Percentiles rank a stretch among this genome's conserved stretches.
phyloP scores from a whole-genome alignment of 23 tunicate genomes.

The Trididemnum clinides region DNA sequence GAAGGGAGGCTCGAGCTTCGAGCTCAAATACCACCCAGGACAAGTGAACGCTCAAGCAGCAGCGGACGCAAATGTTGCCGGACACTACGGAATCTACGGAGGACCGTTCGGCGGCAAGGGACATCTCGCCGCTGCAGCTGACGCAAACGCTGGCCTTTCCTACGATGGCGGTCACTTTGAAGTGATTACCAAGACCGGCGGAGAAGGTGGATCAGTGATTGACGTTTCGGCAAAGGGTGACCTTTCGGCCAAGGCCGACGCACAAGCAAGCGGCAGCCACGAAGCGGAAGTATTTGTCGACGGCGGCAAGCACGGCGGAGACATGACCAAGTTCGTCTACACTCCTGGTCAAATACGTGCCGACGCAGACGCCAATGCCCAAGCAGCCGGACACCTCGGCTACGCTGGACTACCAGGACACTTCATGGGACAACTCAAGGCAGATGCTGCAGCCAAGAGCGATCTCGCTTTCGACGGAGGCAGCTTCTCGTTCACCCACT shows the following conservation, averaged over 20 bases:
- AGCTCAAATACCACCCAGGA: slow-evolving; percentile 6
- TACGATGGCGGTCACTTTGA: neutral
- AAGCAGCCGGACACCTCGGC: neutral
- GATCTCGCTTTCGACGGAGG: neutral
- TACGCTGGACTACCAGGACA: neutral
- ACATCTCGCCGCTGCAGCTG: neutral
- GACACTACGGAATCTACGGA: neutral
- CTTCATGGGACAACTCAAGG: neutral
- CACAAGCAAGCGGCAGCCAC: slow-evolving; percentile 16
- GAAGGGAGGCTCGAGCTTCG: neutral
- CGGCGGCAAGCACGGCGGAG: neutral
- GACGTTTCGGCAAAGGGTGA: slow-evolving; percentile 2
- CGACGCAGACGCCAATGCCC: neutral
- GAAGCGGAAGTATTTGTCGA: neutral
- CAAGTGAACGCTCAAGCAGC: neutral
- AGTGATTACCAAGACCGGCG: slow-evolving; percentile 21
- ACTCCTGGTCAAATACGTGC: slow-evolving; percentile 1
- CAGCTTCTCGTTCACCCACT: neutral
- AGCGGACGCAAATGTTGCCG: neutral
- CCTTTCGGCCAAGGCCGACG: slow-evolving; percentile 2
- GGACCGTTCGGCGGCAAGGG: slow-evolving; percentile 20
- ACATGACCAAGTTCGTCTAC: neutral
- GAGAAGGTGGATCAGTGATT: neutral
- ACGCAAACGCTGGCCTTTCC: neutral
- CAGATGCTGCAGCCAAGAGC: slow-evolving; percentile 12